Percentiles rank a stretch among this genome's conserved stretches.
Conservation (phyloP, 2,797 vertebrate genomes). For the Trichosurus vulpecula region DNA sequence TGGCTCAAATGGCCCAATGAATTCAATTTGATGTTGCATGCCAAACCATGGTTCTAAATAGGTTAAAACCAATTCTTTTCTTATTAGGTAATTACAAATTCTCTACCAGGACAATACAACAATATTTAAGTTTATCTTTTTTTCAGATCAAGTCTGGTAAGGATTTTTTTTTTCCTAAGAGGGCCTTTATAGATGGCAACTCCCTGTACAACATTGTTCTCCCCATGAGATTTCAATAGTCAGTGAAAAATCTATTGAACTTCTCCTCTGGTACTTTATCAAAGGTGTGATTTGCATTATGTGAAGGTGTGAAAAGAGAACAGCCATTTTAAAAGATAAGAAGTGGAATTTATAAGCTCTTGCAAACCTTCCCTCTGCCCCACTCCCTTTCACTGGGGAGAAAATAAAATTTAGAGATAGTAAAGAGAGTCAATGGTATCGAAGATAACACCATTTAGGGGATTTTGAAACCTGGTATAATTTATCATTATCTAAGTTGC, state of each 20-base stretch:
- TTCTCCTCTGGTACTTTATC: conserved; percentile 26
- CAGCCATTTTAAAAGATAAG: conserved; percentile 64
- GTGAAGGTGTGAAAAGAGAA: conserved; percentile 52
- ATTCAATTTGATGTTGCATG: neutral
- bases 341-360: conserved; percentile 60
- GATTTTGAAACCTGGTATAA: conserved; percentile 60
- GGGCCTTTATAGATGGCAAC: fast-evolving
- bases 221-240: neutral
- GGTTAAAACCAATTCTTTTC: too few relatives aligned
- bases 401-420: conserved; percentile 56
- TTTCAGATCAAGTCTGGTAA: neutral
- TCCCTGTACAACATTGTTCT: neutral
- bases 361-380: conserved; percentile 36
- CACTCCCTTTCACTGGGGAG: conserved; percentile 29
- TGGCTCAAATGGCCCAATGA: neutral
- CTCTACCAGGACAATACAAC: too few relatives aligned
- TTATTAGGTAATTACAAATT: too few relatives aligned
- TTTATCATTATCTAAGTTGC: conserved; percentile 60
- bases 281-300: conserved; percentile 54
- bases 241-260: conserved; percentile 5
- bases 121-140: fast-evolving
- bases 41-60: fast-evolving
- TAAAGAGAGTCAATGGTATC: neutral
- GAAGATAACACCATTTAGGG: conserved; percentile 52
- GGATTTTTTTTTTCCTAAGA: neutral